A percentile compares a stretch with the other conserved stretches of the same genome.
Evolutionary conservation across 1,140 invertebrate genomes (phyloP).

Genomic region (Philaenus spumarius): DNA sequence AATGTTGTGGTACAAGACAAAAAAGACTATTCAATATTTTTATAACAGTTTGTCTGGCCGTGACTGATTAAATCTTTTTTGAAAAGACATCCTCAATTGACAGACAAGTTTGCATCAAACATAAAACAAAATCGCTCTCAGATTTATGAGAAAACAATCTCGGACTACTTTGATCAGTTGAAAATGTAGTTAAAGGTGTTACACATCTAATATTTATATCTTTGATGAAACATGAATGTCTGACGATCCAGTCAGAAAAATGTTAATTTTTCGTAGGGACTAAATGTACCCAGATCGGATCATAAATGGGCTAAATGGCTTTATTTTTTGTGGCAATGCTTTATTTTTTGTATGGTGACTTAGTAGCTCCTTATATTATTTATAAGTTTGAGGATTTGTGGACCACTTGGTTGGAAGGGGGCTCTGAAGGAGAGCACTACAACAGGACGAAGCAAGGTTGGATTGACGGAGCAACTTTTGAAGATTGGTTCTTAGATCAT

Average conservation of each 20-base stretch:
- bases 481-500: conserved; percentile 35
- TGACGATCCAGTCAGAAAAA: conserved; percentile 36
- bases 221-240: conserved; percentile 41
- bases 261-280: conserved; percentile 17
- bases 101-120: conserved; percentile 28
- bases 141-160: conserved; percentile 16
- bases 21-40: conserved; percentile 21
- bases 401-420: conserved; percentile 34
- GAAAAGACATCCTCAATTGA: conserved; percentile 26
- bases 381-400: conserved; percentile 39
- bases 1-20: conserved; percentile 5
- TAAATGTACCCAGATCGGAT: conserved; percentile 22
- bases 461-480: conserved; percentile 13
- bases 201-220: conserved; percentile 37
- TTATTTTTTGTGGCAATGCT: conserved; percentile 27
- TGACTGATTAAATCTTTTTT: conserved; percentile 32
- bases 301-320: conserved; percentile 20
- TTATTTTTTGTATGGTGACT: conserved; percentile 14
- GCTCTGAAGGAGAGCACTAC: conserved; percentile 27
- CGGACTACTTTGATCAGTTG: conserved; percentile 35
- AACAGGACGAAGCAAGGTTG: conserved; percentile 4
- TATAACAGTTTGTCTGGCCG: conserved; percentile 33
- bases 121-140: conserved; percentile 33
- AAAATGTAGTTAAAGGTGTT: conserved; percentile 29
- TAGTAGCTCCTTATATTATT: conserved; percentile 35